Conservation (phyloP, 1,140 invertebrate species). For the fruit fly (Drosophila melanogaster) region Release_6_plus_ISO1_MT NT_033779.5:4773501-4774000, state of each 20-base stretch:
- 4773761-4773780: constrained; percentile 10
- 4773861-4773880: constrained; percentile 27
- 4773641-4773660: constrained; percentile 28
- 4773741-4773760: constrained; percentile 5
- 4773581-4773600: constrained; percentile 79
- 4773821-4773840: constrained; percentile 82
- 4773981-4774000: constrained; percentile 28
- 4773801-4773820: constrained; percentile 48
- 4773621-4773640: constrained; percentile 29
- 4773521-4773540: constrained; percentile 4
- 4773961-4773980: constrained; percentile 1
- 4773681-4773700: constrained; percentile 46
- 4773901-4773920: constrained; percentile 3
- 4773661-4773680: constrained; percentile 14
- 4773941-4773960: background rate
- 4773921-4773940: constrained; percentile 34
- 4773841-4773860: constrained; percentile 81
- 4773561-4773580: constrained; percentile 73
- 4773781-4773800: constrained; percentile 48
- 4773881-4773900: constrained; percentile 6
- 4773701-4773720: constrained; percentile 20
- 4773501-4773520: constrained; percentile 39
- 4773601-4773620: constrained; percentile 65
- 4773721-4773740: background rate
- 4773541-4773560: background rate